Base-by-base conservation (phyloP, 2,113 vertebrate species). In the Bos indicus region DNA sequence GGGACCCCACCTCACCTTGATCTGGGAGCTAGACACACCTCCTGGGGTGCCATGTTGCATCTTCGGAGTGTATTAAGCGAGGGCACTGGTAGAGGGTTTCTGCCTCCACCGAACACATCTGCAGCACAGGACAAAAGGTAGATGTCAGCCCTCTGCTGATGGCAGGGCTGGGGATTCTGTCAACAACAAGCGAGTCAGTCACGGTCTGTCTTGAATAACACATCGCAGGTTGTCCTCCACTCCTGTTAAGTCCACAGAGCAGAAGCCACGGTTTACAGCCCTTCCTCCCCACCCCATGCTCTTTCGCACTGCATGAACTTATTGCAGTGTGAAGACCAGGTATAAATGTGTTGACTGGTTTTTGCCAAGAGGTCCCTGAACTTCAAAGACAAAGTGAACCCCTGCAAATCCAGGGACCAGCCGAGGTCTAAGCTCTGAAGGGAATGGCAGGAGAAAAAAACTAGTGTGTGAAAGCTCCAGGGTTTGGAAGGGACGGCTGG, bases 391-490 rank as follows among this genome's bases (percentile, higher is more conserved):
- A 67, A 57, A 67, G 57, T 11, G 26, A 59, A 40, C 28, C 15
- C 40, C 81, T 23, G n/a, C 16, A 4, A n/a, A 28, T 60, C 26
- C 4, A 23, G 40, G 48, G 54, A 13, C 46, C 21, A 12, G 46
- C 21, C 30, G 14, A 80, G 62, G 78, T 48, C 62, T n/a, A 26
- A 5, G 13, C 83, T 62, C 62, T 51, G 54, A 84, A 28, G 21
- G 14, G 12, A 40, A 60, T 0, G 25, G 71, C 28, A 36, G 43
- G 57, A 51, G 36, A 56, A 62, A 40, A 71, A 33, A 62, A 40
- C 48, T 51, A 14, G 16, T 98, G 98, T 98, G 17, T 93, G 98
- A 97, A 98, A 96, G 98, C 96, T 48, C 60, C 98, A 98, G 98
- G 98, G 98, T 98, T 97, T 96, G 98, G 93, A 3, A 98, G 97